Conservation (phyloP, 2,888 invertebrate genomes). For the Strigamia transsilvanica region DNA sequence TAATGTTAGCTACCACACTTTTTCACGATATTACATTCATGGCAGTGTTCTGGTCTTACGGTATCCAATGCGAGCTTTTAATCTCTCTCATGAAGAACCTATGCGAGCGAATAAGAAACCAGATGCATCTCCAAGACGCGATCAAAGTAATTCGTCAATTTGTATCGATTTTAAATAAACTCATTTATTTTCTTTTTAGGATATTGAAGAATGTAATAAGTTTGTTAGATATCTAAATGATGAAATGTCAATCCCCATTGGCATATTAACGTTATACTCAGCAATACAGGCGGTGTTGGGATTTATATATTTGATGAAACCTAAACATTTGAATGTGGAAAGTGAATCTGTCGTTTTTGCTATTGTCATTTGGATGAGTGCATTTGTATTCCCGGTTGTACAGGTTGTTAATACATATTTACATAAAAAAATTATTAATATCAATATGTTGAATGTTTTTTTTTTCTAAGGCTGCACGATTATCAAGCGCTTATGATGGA, state of each 20-base stretch:
- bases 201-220: slow-evolving; percentile 22
- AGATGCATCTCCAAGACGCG: neutral
- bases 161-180: neutral
- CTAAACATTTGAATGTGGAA: neutral
- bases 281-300: neutral
- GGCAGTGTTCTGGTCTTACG: slow-evolving; percentile 7
- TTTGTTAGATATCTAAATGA: slow-evolving; percentile 24
- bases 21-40: neutral
- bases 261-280: neutral
- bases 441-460: neutral
- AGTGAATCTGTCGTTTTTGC: neutral
- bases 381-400: slow-evolving; percentile 18
- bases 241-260: slow-evolving; percentile 19
- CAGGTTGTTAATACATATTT: slow-evolving; percentile 9
- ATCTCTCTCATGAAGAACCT: slow-evolving; percentile 2
- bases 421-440: neutral
- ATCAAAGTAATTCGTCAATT: neutral
- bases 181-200: neutral
- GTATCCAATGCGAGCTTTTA: slow-evolving; percentile 22
- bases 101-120: slow-evolving; percentile 7
- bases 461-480: slow-evolving; percentile 52
- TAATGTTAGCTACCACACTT: neutral
- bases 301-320: neutral
- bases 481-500: slow-evolving; percentile 54
- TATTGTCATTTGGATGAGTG: neutral